Evolutionary conservation across 2,888 invertebrate genomes (phyloP).

Genomic region (Nomada ferruginata): DNA sequence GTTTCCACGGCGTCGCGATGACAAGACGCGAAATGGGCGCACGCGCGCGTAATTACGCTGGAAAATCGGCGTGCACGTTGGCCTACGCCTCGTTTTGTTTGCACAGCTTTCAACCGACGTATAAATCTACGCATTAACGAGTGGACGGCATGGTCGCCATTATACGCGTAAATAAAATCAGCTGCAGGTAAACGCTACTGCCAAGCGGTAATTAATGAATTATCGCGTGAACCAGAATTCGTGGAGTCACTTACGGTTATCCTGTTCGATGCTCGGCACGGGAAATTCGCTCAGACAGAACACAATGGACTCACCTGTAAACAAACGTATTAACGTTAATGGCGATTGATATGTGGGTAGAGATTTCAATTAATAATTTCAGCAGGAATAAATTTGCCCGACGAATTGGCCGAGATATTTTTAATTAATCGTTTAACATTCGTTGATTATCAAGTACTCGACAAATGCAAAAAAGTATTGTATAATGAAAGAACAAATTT

Average conservation of each 20-base stretch:
- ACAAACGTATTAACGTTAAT: conserved; percentile 23
- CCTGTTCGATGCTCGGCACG: conserved; percentile 1
- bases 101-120: conserved; percentile 22
- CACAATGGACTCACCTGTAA: conserved; percentile 48
- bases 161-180: conserved; percentile 45
- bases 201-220: conserved; percentile 35
- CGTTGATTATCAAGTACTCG: too few species aligned
- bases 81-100: not conserved
- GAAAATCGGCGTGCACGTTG: conserved; percentile 34
- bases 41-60: conserved; percentile 50
- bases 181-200: conserved; percentile 23
- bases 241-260: conserved; percentile 44
- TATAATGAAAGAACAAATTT: too few species aligned
- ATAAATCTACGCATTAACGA: conserved; percentile 34
- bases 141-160: conserved; percentile 15
- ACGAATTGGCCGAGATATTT: too few species aligned
- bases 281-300: not conserved
- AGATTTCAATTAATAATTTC: not conserved
- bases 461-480: too few species aligned
- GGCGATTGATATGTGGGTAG: not conserved
- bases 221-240: conserved; percentile 8
- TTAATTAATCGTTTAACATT: too few species aligned
- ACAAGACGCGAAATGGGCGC: conserved; percentile 30
- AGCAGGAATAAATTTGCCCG: not conserved
- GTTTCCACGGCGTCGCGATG: conserved; percentile 34